A percentile compares a stretch with the other conserved stretches of the same genome.
Conservation (phyloP, 1,140 invertebrate species). For the Pogonomyrmex barbatus region DNA sequence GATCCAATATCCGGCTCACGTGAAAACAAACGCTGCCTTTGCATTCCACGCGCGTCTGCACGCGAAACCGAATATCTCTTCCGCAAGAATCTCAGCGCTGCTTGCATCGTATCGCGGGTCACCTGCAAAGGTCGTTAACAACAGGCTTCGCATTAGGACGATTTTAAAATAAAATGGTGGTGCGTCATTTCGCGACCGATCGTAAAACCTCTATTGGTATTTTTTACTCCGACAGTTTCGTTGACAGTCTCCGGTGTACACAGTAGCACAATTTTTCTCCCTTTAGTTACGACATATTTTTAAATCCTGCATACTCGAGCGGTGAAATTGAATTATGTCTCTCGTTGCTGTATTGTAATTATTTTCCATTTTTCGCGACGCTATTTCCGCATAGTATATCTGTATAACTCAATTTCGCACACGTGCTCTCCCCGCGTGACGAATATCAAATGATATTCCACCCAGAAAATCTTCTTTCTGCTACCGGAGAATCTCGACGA, state of each 20-base stretch:
- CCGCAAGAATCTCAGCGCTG: constrained; percentile 3
- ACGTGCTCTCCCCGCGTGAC: constrained; percentile 5
- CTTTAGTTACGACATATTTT: neutral
- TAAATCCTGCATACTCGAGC: neutral
- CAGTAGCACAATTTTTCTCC: neutral
- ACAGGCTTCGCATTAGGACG: neutral
- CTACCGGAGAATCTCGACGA: neutral
- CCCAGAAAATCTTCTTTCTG: constrained; percentile 37
- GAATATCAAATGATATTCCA: constrained; percentile 51
- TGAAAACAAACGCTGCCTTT: constrained; percentile 42
- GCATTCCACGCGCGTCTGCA: neutral
- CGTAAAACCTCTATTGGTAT: too few species aligned
- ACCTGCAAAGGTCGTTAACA: neutral
- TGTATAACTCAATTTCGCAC: constrained; percentile 40
- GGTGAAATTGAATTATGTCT: neutral
- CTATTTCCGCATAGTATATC: neutral
- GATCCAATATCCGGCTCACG: constrained; percentile 41
- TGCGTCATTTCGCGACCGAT: neutral
- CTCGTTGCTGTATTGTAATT: neutral
- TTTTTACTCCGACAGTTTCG: neutral
- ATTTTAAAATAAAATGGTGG: neutral
- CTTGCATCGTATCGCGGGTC: neutral
- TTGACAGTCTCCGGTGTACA: neutral
- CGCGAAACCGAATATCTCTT: neutral
- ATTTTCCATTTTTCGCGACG: neutral